Percentiles rank a stretch among this genome's conserved stretches.
phyloP scores from a whole-genome alignment of 2,113 vertebrate genomes.

The Prietella phreatophila region DNA sequence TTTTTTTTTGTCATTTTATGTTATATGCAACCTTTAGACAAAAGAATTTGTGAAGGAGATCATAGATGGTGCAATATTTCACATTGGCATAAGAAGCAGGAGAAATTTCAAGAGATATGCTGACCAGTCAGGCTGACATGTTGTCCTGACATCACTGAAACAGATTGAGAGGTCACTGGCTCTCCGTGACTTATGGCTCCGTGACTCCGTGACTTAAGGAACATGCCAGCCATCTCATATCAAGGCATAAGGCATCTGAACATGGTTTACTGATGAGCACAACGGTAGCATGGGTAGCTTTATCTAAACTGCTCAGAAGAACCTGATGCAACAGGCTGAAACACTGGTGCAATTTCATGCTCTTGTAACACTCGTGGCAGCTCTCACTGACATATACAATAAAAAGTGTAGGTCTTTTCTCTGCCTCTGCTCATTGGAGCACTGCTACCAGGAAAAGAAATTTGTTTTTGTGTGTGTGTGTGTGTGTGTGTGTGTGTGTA shows the following conservation, averaged over 20 bases:
- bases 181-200: neutral
- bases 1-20: neutral
- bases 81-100: neutral
- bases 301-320: conserved; percentile 12
- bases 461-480: neutral
- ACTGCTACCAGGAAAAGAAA: neutral
- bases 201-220: neutral
- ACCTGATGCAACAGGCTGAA: conserved; percentile 47
- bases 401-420: neutral
- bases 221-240: conserved; percentile 5
- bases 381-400: neutral
- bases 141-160: neutral
- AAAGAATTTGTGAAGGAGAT: neutral
- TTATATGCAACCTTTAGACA: neutral
- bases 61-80: neutral
- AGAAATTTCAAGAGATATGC: neutral
- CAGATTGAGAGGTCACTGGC: neutral
- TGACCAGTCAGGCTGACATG: neutral
- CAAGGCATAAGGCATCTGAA: neutral
- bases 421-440: conserved; percentile 3
- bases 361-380: conserved; percentile 19
- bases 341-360: conserved; percentile 26
- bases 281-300: conserved; percentile 27
- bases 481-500: conserved; percentile 6
- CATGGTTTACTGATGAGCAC: conserved; percentile 11